Evolutionary conservation across 2,113 vertebrate species (phyloP).

Genomic region (Cygnus atratus): DNA sequence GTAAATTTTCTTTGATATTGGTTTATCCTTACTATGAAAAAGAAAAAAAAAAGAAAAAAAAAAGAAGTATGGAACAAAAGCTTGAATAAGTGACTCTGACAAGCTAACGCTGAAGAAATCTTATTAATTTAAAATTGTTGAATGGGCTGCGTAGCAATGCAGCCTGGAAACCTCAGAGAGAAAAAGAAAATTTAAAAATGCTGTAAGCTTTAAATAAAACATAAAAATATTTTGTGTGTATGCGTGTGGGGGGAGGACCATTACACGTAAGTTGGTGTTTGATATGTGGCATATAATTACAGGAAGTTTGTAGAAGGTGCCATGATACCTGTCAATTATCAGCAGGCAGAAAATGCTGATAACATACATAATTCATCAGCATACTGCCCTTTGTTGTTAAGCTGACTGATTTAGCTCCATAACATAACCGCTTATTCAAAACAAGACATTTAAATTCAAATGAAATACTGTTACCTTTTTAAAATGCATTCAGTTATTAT

Average conservation of each 20-base stretch:
- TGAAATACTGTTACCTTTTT: conserved; percentile 20
- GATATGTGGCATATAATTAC: conserved; percentile 76
- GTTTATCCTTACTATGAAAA: background rate
- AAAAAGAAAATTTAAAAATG: conserved; percentile 50
- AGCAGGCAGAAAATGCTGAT: conserved; percentile 78
- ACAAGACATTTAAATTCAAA: conserved; percentile 70
- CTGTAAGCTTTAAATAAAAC: conserved; percentile 77
- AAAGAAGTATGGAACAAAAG: background rate
- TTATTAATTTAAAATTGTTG: conserved; percentile 63
- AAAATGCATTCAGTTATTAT: conserved; percentile 31
- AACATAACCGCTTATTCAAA: conserved; percentile 72
- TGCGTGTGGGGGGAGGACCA: background rate
- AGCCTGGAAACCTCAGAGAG: conserved; percentile 39
- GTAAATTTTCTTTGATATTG: background rate
- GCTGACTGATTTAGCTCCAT: conserved; percentile 51
- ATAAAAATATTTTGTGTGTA: conserved; percentile 64
- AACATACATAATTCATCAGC: conserved; percentile 82
- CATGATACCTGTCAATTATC: conserved; percentile 82
- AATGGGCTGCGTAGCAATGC: conserved; percentile 53
- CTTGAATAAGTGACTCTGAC: conserved; percentile 27
- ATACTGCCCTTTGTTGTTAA: conserved; percentile 75
- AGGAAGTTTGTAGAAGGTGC: conserved; percentile 74
- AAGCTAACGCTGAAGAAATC: conserved; percentile 30
- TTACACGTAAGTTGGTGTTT: conserved; percentile 45
- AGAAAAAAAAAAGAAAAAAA: background rate